Base-by-base conservation (phyloP, 2,113 vertebrate genomes). In the Ammodytes dubius region DNA sequence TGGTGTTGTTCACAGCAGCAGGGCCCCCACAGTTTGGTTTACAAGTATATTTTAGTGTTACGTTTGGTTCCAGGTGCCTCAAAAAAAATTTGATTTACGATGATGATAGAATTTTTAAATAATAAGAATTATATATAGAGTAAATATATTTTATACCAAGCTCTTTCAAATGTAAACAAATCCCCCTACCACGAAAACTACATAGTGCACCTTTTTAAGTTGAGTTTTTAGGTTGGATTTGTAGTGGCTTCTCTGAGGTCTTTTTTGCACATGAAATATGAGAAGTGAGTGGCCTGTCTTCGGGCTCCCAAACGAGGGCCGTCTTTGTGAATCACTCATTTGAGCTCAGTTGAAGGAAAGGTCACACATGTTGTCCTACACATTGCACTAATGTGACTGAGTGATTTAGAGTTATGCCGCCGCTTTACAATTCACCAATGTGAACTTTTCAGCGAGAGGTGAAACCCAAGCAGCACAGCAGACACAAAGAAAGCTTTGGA, bases 341-440 rank as follows among this genome's bases (percentile, higher is more conserved):
- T 89, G 78, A 88, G 6, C 14, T 45, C 54, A 66, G 84, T 85
- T 88, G 86, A 93, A 81, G 69, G 89, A 93, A 83, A 85, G 82
- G 79, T 92, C 88, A 86, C 90, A 90, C 84, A 82, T 89, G 90
- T 85, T 81, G 79, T 73, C 50, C 81, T 63, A 19, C 67, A 66
- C 68, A 53, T 80, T 82, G 77, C 47, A 63, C 75, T 75, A 63
- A 90, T 76, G 66, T 84, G 84, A 83, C 56, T 45, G 72, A 89
- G 71, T 78, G 79, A 77, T 50, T 79, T 15, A 54, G 14, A 82
- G 87, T 68, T 83, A 35, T 37, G 61, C 27, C 27, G 27, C 27
- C 42, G 84, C 39, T 47, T 59, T 54, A 49, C 40, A 49, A 72
- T 39, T 67, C 40, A 74, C 39, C 49, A 39, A 74, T 15, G 27